Base-by-base conservation (phyloP, 2,113 vertebrate species). In the Rhadina sibilatrix region DNA sequence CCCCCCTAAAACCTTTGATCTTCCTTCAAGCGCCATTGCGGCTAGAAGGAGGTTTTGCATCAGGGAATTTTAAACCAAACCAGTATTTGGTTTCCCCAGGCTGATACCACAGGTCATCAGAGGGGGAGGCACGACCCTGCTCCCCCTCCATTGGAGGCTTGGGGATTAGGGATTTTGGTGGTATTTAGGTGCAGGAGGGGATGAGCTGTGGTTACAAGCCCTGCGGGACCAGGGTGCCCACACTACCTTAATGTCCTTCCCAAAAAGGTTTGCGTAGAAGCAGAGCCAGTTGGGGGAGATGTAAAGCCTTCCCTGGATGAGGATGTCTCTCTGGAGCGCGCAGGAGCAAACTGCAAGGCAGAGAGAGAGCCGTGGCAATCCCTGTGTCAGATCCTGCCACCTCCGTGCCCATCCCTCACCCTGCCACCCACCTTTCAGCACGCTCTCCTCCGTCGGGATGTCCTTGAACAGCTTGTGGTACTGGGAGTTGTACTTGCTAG, bases 221-320 rank as follows among this genome's bases (percentile, higher is more conserved):
- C 86, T 24, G 5, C 0, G 5, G 53, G 61, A 76, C 31, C 0
- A 1, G 31, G 9, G 12, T 49, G 31, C n/a, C 54, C 33, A 14
- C 6, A 1, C 86, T 97, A 99, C 99, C 99, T 99, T 99, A 95
- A 99, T 98, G 96, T 99, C 99, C 95, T 99, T 99, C 96, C 99
- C 99, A 5, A 99, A 99, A 96, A 99, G 98, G 98, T 99, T 99
- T 92, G 99, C 98, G 5, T 99, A 98, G 98, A 99, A 99, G 97
- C 99, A 99, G 94, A 99, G 98, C 99, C 99, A 99, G 97, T 99
- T 99, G 93, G 98, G 98, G 83, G 99, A 99, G 95, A 99, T 99
- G 97, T 99, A 99, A 91, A 99, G 99, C 22, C 99, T 98, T 27
- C 99, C 99, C 93, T 99, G 99, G 50, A 99, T 98, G 27, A 99